Evolutionary conservation across 2,113 vertebrate genomes (phyloP), one percentile per base, ranked within the genome.

Genomic region (Balaeniceps rex): DNA sequence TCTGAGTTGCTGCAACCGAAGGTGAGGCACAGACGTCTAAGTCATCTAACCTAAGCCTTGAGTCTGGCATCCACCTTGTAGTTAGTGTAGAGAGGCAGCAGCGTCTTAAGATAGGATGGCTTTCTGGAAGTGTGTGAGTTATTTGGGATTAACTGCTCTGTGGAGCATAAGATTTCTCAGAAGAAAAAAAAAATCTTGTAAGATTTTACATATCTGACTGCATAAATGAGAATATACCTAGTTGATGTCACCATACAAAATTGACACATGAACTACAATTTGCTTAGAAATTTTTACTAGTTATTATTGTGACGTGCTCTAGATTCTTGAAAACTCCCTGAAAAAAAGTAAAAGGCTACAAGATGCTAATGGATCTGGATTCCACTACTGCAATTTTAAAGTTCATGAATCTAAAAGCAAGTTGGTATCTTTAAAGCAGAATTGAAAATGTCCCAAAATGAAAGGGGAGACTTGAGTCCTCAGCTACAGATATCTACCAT

Each of bases 191-290:
- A 19, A 76, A 26, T 63, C 36, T 44, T 12, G 3, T 25, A 42
- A 22, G 12, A 34, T 52, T 94, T 80, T 51, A 76, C 52, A 16
- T 68, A 21, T 57, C 22, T 47, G 13, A 49, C n/a, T 33, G 29
- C 15, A 44, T 44, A 72, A 71, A 44, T 66, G 28, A 74, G 24
- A 44, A 38, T n/a, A 57, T 65, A 61, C 6, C 21, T 69, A 61
- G 18, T 19, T 54, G 15, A 38, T 36, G 2, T 19, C 34, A 38
- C 11, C 14, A 26, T 42, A 75, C 3, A 0, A 0, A 71, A 83
- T 42, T 29, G 60, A 65, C 14, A 57, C 2, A 34, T 36, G 7
- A 65, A 61, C 29, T 47, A 61, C 7, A 38, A 76, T 47, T 68
- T 44, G 4, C 11, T 68, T 71, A 57, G 36, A 84, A 61, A 47